Conservation (phyloP, 2,797 vertebrate species). For the Chiloscyllium punctatum region DNA sequence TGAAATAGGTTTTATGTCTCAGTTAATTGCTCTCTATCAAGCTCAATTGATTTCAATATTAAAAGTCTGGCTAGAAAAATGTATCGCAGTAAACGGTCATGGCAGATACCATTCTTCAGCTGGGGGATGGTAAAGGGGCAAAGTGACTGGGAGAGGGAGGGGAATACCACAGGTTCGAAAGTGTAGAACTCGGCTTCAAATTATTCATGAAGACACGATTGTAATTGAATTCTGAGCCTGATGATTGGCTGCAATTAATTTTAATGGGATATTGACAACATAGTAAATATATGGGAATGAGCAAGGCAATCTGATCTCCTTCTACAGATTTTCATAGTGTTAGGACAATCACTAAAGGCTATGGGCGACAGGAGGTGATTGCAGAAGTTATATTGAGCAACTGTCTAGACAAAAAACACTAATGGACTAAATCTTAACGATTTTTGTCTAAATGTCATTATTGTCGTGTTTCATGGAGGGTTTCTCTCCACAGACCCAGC, state of each 20-base stretch:
- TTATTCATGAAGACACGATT: background rate
- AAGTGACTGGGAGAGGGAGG: background rate
- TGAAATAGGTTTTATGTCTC: background rate
- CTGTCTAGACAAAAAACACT: background rate
- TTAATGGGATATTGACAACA: background rate
- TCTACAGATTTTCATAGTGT: background rate
- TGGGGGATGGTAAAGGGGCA: background rate
- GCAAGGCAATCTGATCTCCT: background rate
- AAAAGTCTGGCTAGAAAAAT: background rate
- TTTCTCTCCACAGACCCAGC: no score
- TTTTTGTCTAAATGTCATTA: no score
- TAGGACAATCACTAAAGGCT: background rate
- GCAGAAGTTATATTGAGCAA: background rate
- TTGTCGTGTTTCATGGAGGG: no score
- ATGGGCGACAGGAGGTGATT: background rate
- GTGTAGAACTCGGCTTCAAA: background rate
- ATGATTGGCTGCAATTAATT: background rate
- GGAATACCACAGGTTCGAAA: background rate
- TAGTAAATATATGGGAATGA: background rate
- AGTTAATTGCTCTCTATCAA: conserved; percentile 12
- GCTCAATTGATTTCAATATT: background rate
- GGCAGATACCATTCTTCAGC: background rate
- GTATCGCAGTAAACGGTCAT: background rate
- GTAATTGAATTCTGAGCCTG: background rate
- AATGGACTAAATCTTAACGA: no score